Percentiles rank a stretch among this genome's conserved stretches.
Conservation (phyloP, 2,797 vertebrate species). For the Gymnoscopelus microlampas region DNA sequence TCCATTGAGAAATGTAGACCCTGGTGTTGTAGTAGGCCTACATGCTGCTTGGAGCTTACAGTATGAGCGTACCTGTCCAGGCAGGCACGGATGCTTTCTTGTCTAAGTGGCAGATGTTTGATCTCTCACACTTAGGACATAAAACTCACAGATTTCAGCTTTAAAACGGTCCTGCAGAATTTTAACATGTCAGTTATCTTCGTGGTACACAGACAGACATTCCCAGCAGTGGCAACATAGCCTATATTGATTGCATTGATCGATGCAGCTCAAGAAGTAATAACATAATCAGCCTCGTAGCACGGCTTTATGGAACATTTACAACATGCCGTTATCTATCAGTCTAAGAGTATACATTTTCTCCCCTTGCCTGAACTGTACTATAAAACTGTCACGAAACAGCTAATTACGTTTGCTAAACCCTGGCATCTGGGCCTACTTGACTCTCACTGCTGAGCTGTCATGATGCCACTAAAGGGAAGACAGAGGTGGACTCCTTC, state of each 20-base stretch:
- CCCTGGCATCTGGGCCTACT: not conserved
- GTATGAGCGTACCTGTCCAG: too few relatives aligned
- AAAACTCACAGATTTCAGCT: not conserved
- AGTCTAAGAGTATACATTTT: not conserved
- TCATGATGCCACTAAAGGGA: conserved; percentile 1
- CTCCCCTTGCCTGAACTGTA: not conserved
- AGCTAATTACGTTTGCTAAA: not conserved
- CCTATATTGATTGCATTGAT: not conserved
- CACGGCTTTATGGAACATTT: conserved; percentile 6
- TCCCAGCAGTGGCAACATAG: not conserved
- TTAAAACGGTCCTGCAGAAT: conserved; percentile 8
- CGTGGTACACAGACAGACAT: not conserved
- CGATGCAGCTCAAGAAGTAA: conserved; percentile 12
- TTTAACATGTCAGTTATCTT: conserved; percentile 5
- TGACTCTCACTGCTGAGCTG: not conserved
- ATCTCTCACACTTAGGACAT: not conserved
- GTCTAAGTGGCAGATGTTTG: not conserved
- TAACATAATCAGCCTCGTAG: not conserved
- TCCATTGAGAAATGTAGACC: too few relatives aligned
- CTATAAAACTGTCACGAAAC: conserved; percentile 11
- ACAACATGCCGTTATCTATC: not conserved
- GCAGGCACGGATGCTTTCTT: too few relatives aligned
- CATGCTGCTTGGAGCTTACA: too few relatives aligned
- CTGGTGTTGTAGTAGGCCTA: too few relatives aligned
- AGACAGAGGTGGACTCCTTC: not conserved